A percentile compares a stretch with the other conserved stretches of the same genome.
These are phyloP conservation scores for Meteorus colon DNA, from an alignment of 2,888 invertebrate genomes.

Conservation along the genomic window DNA sequence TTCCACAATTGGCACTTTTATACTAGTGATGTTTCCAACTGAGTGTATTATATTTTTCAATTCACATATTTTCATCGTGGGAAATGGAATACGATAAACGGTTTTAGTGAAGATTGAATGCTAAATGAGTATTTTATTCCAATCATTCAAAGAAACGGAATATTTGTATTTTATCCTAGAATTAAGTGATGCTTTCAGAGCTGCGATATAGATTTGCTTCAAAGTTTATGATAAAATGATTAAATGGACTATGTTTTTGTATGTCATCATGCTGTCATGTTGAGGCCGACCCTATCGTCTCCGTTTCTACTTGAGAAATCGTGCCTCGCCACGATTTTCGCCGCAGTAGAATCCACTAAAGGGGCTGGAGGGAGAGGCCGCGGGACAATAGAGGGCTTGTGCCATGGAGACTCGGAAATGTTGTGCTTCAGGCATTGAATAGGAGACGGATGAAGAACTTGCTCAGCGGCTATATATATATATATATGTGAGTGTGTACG, in stretches of 20 bases:
- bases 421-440: constrained; percentile 66
- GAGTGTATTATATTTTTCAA: no score
- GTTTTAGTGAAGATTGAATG: background rate
- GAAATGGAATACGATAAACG: no score
- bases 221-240: no score
- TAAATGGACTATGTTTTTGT: background rate
- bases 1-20: no score
- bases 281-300: constrained; percentile 33
- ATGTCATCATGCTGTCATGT: constrained; percentile 6
- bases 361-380: constrained; percentile 37
- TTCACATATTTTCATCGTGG: no score
- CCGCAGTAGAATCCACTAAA: constrained; percentile 19
- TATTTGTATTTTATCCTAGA: no score
- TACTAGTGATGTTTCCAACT: no score
- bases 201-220: no score
- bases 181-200: no score
- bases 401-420: constrained; percentile 70
- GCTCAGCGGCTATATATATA: constrained; percentile 52
- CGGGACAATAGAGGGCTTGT: constrained; percentile 42
- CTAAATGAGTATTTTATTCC: background rate
- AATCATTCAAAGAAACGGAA: no score
- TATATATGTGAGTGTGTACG: constrained; percentile 46
- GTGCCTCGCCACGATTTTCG: constrained; percentile 6
- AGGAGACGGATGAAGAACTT: constrained; percentile 70
- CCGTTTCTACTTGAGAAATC: constrained; percentile 39